Conservation (phyloP, 2,797 vertebrate genomes). For the Staurois parvus region DNA sequence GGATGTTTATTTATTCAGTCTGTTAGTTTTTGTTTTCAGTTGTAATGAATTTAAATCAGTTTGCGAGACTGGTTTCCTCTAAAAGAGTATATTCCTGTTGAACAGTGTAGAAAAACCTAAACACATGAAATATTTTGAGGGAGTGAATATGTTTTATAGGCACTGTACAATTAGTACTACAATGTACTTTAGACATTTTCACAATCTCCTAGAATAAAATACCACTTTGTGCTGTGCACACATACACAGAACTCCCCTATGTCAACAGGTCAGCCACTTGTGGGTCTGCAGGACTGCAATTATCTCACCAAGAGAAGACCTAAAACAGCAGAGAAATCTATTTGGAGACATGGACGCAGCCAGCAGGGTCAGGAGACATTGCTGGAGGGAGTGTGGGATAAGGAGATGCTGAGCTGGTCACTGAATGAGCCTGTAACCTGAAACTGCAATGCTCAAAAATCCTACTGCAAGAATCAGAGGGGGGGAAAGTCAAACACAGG, state of each 20-base stretch:
- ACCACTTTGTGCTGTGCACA: not conserved
- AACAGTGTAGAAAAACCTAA: no score
- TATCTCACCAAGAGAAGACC: constrained; percentile 31
- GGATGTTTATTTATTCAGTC: no score
- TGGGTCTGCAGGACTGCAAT: constrained; percentile 43
- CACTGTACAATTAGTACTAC: no score
- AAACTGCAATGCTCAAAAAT: constrained; percentile 25
- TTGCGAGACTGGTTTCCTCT: no score
- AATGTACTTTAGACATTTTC: not conserved
- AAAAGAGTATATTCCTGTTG: no score
- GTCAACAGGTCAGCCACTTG: constrained; percentile 37
- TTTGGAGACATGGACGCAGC: constrained; percentile 45
- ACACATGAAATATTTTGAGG: no score
- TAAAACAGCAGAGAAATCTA: constrained; percentile 55
- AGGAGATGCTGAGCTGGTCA: constrained; percentile 53
- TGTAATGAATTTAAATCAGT: no score
- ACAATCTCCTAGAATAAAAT: constrained; percentile 1
- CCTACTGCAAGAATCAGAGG: constrained; percentile 24
- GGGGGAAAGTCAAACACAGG: constrained; percentile 25
- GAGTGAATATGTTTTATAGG: no score
- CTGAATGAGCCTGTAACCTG: constrained; percentile 13
- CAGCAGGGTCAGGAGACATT: constrained; percentile 13
- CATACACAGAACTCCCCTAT: constrained; percentile 7
- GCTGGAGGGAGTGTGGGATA: not conserved
- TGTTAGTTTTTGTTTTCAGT: no score